Percentiles rank a stretch among this genome's conserved stretches.
phyloP scores from a whole-genome alignment of 2,797 vertebrate species.

The Pangasius mekongensis region DNA sequence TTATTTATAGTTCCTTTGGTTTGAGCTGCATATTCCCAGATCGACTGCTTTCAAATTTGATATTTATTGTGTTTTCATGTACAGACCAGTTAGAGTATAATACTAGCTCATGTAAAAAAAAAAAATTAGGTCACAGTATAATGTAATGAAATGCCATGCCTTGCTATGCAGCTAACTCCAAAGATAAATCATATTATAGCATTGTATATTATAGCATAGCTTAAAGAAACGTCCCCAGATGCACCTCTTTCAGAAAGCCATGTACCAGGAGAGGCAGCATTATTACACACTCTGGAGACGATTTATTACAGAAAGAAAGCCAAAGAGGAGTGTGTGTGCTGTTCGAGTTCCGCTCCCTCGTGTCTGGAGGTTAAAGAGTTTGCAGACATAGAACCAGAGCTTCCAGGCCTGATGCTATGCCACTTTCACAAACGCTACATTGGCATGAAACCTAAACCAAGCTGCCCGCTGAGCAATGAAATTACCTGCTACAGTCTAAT shows the following conservation, averaged over 20 bases:
- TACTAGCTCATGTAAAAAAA: conserved; percentile 25
- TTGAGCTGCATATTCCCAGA: conserved; percentile 70
- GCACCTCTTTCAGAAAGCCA: conserved; percentile 29
- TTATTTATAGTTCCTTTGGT: conserved; percentile 79
- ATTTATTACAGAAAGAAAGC: conserved; percentile 49
- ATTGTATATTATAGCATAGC: background rate
- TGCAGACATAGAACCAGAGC: conserved; percentile 43
- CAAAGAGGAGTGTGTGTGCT: conserved; percentile 34
- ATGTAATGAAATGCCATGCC: background rate
- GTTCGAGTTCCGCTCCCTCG: conserved; percentile 39
- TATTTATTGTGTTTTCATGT: conserved; percentile 77
- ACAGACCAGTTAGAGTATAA: conserved; percentile 32
- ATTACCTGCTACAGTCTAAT: conserved; percentile 65
- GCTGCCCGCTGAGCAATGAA: conserved; percentile 64
- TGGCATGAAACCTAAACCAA: conserved; percentile 57
- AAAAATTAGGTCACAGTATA: background rate
- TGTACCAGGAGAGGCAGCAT: conserved; percentile 29
- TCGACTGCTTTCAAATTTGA: conserved; percentile 64
- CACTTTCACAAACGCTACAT: conserved; percentile 11
- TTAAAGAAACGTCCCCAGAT: conserved; percentile 18
- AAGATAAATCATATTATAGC: background rate
- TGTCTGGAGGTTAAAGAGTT: conserved; percentile 44
- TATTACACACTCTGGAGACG: conserved; percentile 46
- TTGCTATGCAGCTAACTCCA: background rate
- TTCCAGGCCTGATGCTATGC: conserved; percentile 31